Evolutionary conservation across 1,140 invertebrate species (phyloP), one percentile per base, ranked within the genome.

Genomic region (Leucophenga varia): DNA sequence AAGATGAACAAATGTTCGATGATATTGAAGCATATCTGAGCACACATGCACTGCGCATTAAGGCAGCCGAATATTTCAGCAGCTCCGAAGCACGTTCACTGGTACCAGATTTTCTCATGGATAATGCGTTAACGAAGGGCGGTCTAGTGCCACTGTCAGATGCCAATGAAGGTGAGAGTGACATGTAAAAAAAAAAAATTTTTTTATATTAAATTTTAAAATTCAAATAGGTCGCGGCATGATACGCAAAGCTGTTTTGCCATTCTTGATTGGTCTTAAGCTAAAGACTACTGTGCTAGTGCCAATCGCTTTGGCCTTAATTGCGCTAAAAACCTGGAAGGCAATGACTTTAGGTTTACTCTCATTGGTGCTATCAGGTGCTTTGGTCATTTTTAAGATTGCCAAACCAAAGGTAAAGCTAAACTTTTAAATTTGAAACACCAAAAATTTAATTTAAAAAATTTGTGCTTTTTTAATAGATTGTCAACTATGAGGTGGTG

Each of bases 301-400:
- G 9, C 89, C 89, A 0, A 69, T 91, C 20, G 88, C 87, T 5
- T 77, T 91, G 16, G 86, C 87, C 39, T 77, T 91, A 36, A 91
- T 91, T 63, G 89, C 89, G 0, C 75, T 91, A 14, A 91, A 91
- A 71, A 91, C 89, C 17, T 91, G 89, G 89, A 92, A 92, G 70
- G 89, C 89, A 17, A 77, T 91, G 45, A 91, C 89, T 10, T 78
- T 92, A 51, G 89, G 88, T 58, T 81, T 92, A n/a, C 81, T 92
- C 12, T 91, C 89, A 1, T 74, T 92, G 50, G 89, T 89, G 12
- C 75, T 89, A 10, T 88, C 86, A 58, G 88, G 86, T 44, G 89
- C 89, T 22, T 81, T 91, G 80, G 78, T 91, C 30, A 88, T 91
- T 61, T 91, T 91, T 77, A 90, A 90, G 75, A 82, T 91, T 59